Conservation (phyloP, 1,140 invertebrate species). For the Halesus radiatus region DNA sequence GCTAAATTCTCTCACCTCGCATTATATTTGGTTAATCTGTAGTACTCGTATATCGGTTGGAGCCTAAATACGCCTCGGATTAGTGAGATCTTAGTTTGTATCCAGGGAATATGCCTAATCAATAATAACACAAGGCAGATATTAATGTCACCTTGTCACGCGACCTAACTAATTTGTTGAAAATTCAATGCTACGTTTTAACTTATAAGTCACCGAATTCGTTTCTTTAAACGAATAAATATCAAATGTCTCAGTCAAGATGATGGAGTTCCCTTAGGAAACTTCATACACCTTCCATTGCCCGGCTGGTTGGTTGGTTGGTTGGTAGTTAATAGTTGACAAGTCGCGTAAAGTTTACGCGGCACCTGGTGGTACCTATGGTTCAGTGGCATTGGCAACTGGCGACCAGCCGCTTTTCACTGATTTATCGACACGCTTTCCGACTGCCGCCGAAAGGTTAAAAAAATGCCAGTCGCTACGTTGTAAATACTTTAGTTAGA, state of each 20-base stretch:
- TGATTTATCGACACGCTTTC: conserved; percentile 55
- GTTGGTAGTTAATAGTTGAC: conserved; percentile 5
- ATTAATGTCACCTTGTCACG: no score
- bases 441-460: conserved; percentile 44
- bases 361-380: conserved; percentile 31
- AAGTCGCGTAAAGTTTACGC: conserved; percentile 25
- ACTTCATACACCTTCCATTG: background rate
- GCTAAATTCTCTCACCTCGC: no score
- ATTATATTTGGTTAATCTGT: background rate
- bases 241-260: background rate
- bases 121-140: no score
- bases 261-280: background rate
- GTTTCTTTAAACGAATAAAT: conserved; percentile 1
- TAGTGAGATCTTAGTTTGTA: no score
- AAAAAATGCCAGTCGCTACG: conserved; percentile 35
- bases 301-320: background rate
- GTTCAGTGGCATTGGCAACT: background rate
- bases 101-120: no score
- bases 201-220: background rate
- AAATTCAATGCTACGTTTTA: no score
- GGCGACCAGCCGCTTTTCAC: conserved; percentile 31
- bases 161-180: no score
- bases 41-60: no score
- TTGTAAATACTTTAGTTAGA: conserved; percentile 10
- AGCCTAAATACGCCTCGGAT: no score